phyloP scores from a whole-genome alignment of 2,888 invertebrate genomes.

The Phoronis australis region DNA sequence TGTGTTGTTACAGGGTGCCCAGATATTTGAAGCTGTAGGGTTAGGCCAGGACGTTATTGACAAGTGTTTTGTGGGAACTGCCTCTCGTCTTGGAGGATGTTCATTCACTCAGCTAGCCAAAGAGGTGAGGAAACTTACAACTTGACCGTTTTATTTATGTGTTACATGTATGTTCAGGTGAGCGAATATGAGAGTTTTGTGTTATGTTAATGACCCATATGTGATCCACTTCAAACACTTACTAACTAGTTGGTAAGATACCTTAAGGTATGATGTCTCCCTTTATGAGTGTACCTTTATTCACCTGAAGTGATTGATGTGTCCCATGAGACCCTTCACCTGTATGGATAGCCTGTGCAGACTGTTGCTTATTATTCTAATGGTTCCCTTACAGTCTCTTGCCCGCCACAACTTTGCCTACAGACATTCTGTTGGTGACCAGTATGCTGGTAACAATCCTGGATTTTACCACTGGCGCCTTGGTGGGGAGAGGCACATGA shows the following conservation, averaged over 20 bases:
- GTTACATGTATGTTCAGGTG: no score
- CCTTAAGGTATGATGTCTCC: no score
- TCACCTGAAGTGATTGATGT: neutral
- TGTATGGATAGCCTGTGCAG: no score
- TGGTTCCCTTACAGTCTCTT: constrained; percentile 9
- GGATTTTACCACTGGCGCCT: constrained; percentile 95
- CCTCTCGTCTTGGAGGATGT: constrained; percentile 78
- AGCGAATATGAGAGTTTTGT: no score
- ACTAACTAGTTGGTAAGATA: no score
- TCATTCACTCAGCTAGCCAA: constrained; percentile 80
- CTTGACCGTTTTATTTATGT: no score
- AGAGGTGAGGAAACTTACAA: constrained; percentile 58
- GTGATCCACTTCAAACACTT: no score
- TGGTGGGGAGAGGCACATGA: constrained; percentile 94
- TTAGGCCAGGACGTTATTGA: constrained; percentile 86
- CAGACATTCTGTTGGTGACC: constrained; percentile 64
- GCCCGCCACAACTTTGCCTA: constrained; percentile 61
- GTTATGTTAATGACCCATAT: no score
- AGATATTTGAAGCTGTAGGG: constrained; percentile 98
- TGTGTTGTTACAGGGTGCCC: constrained; percentile 71
- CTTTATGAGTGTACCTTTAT: no score
- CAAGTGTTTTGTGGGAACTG: constrained; percentile 78
- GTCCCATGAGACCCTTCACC: no score
- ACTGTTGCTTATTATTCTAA: neutral
- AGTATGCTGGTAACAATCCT: constrained; percentile 75